These are phyloP conservation scores for Drosophila kurseongensis DNA, from an alignment of 1,140 invertebrate species.

Conservation along the genomic window DNA sequence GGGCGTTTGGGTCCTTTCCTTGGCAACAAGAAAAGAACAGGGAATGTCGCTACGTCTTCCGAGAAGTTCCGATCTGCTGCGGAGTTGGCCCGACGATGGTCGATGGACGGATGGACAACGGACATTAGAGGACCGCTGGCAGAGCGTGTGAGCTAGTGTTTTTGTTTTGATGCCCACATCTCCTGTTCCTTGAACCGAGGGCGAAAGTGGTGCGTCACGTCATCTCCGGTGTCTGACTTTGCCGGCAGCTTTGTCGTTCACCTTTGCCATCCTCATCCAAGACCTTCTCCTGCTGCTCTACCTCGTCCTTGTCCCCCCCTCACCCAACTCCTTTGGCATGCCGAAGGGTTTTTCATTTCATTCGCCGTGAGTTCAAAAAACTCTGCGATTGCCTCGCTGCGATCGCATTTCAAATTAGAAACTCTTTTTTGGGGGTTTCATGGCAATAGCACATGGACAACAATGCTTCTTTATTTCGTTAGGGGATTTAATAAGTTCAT, in stretches of 20 bases:
- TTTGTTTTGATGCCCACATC: conserved; percentile 49
- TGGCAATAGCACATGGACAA: conserved; percentile 25
- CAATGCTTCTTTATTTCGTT: conserved; percentile 38
- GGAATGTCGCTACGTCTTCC: conserved; percentile 48
- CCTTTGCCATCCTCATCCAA: conserved; percentile 37
- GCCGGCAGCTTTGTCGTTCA: conserved; percentile 60
- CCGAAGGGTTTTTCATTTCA: conserved; percentile 34
- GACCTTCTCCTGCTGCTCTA: conserved; percentile 10
- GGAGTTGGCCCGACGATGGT: neutral
- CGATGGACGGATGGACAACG: conserved; percentile 7
- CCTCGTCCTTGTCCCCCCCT: conserved; percentile 5
- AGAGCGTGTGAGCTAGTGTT: conserved; percentile 49
- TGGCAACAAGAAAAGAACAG: conserved; percentile 52
- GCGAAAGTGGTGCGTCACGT: conserved; percentile 74
- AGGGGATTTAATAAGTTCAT: neutral
- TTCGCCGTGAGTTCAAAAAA: conserved; percentile 68
- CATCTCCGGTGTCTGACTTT: conserved; percentile 58
- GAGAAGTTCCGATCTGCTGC: conserved; percentile 18
- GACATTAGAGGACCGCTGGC: conserved; percentile 26
- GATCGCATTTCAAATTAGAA: conserved; percentile 67
- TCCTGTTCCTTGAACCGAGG: conserved; percentile 72
- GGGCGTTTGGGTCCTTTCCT: conserved; percentile 50
- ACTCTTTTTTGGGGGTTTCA: conserved; percentile 25
- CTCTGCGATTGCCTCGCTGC: conserved; percentile 56
- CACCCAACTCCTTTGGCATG: conserved; percentile 39